Percentiles rank a stretch among this genome's conserved stretches.
Evolutionary conservation across 2,888 invertebrate species (phyloP).

Genomic region (Smittia sp.): DNA sequence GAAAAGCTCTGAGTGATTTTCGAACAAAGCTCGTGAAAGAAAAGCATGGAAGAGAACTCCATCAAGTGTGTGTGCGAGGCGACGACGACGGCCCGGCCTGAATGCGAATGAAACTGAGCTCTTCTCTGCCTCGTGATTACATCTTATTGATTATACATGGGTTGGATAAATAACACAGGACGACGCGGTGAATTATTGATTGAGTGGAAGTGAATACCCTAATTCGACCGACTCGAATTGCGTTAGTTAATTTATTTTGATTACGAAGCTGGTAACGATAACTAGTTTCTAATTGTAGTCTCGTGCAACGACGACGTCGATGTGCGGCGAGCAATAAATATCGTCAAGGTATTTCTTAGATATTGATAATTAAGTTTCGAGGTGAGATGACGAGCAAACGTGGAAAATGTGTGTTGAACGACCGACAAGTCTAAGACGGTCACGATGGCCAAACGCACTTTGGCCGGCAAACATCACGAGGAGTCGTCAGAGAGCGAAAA

Average conservation of each 20-base stretch:
- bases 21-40: too few species aligned
- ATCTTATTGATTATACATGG: neutral
- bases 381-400: neutral
- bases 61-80: too few species aligned
- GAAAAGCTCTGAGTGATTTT: too few species aligned
- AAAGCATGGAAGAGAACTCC: too few species aligned
- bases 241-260: neutral
- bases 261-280: neutral
- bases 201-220: neutral
- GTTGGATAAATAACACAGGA: neutral
- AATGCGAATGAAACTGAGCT: too few species aligned
- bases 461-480: constrained; percentile 48
- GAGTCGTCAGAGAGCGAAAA: constrained; percentile 79
- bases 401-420: neutral
- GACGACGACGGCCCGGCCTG: too few species aligned
- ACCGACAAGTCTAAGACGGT: neutral
- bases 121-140: neutral
- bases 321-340: neutral
- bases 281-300: neutral
- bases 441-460: neutral
- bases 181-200: neutral
- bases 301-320: neutral
- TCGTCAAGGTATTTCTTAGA: neutral
- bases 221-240: neutral
- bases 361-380: neutral